Base-by-base conservation (phyloP, 2,888 invertebrate species). In the Amiota minor region DNA sequence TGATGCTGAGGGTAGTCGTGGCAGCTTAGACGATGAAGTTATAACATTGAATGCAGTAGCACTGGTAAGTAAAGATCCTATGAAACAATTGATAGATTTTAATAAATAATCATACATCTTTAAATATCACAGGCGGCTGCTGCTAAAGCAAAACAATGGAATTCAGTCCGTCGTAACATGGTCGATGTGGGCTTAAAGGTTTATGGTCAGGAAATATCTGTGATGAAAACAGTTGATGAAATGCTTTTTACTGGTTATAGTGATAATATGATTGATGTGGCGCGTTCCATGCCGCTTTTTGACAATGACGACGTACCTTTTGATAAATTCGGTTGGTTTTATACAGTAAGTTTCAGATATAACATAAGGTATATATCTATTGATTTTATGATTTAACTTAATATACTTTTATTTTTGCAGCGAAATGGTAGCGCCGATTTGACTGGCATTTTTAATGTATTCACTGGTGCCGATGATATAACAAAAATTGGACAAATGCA, bases 251-350 rank as follows among this genome's bases (percentile, higher is more conserved):
- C 94, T 1, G 97, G 97, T 0, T 97, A 96, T 86, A 91, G 92
- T 1, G 97, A 97, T 87, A 90, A 92, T 0, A 88, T 96, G 70
- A 91, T 97, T 73, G 92, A 93, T 55, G 88, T 94, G 75, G 94
- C 94, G 0, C 91, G 91, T 76, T 91, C 91, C 77, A 83, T 94
- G 72, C 92, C 93, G 0, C 87, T 92, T 0, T 91, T 92, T 35
- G 90, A 91, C 0, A 86, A 85, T 49, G 89, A 92, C 85, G 91
- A 92, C 0, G 92, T 93, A 0, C 92, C 92, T 0, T 93, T 93
- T 76, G 96, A 97, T 83, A 92, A 92, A 83, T 97, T 97, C 87
- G 97, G 95, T 12, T 95, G 96, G 93, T 97, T 97, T 89, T 97
- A 96, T 80, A 91, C 90, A 82, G 93, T 93, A 88, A 82, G 81